These are phyloP conservation scores for Calliscelio sp. DNA, from an alignment of 2,888 invertebrate species.

Conservation along the genomic window DNA sequence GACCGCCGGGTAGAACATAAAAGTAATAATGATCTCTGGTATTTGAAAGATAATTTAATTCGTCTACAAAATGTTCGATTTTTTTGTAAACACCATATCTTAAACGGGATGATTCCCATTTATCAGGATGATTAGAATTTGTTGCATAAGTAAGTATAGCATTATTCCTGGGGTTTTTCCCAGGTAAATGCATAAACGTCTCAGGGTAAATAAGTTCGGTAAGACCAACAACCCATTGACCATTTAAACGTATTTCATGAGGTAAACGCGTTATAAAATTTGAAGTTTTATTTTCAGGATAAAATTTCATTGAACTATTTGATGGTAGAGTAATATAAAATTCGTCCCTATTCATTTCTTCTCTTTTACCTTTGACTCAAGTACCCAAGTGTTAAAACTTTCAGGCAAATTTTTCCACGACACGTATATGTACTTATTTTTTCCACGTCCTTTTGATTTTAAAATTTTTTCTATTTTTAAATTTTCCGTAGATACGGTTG, in stretches of 20 bases:
- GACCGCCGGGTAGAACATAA: too few relatives aligned
- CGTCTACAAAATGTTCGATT: too few relatives aligned
- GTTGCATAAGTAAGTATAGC: too few relatives aligned
- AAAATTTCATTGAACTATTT: conserved; percentile 37
- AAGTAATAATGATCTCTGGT: too few relatives aligned
- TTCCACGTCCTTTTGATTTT: conserved; percentile 16
- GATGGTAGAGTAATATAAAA: conserved; percentile 32
- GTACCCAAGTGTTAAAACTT: conserved; percentile 2
- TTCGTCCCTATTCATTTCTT: conserved; percentile 18
- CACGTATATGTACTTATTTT: conserved; percentile 8
- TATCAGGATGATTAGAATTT: too few relatives aligned
- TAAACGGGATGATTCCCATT: too few relatives aligned
- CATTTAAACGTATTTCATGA: conserved; percentile 14
- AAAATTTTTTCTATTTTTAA: conserved; percentile 28
- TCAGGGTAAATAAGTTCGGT: conserved; percentile 13
- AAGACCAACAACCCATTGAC: conserved; percentile 24
- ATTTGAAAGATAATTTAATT: too few relatives aligned
- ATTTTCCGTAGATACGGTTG: neutral
- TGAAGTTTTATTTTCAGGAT: conserved; percentile 30
- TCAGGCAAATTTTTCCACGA: neutral
- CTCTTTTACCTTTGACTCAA: neutral
- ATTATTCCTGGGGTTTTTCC: too few relatives aligned
- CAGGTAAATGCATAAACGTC: too few relatives aligned
- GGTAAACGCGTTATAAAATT: conserved; percentile 1
- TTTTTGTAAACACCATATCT: too few relatives aligned